Evolutionary conservation across 1,140 invertebrate species (phyloP), one percentile per base, ranked within the genome.

Genomic region (Marisa cornuarietis): DNA sequence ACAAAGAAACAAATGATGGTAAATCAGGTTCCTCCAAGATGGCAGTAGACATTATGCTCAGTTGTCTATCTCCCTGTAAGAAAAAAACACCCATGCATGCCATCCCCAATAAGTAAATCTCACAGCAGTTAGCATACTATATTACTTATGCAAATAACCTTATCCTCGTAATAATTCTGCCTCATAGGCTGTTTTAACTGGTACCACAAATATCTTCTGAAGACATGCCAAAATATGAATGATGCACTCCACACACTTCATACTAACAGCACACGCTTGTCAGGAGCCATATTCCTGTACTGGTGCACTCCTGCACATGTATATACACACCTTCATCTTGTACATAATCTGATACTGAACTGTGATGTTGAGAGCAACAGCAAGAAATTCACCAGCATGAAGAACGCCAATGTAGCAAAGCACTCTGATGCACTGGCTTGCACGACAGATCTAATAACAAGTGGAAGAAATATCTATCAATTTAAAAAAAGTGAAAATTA

Each of bases 351-450:
- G n/a, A 31, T 58, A 73, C 14, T 68, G 42, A 31, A 83, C 52
- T 49, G 24, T 68, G 51, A 82, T 54, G 42, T 78, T 82, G 71
- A 83, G 68, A n/a, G 78, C 80, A n/a, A 83, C 61, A 51, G 76
- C 75, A 3, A 83, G 52, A 5, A 63, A 31, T 31, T 83, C 58
- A 68, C 75, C 75, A 51, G 61, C 79, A 42, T 79, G 75, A 76
- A 83, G 65, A 24, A 77, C 14, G 16, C 80, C 79, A 26, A 80
- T 58, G 24, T 65, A 66, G 71, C 79, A 80, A 49, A 16, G 62
- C 8, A 80, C 71, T 13, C 16, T 58, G 13, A 62, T 65, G 73
- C 81, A 82, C n/a, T 77, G 62, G 13, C 65, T 66, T 22, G 52
- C 18, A 11, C 49, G 14, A 65, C 76, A 82, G 13, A 49, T 52